Evolutionary conservation across 2,888 invertebrate species (phyloP).

Genomic region (Nezara viridula): DNA sequence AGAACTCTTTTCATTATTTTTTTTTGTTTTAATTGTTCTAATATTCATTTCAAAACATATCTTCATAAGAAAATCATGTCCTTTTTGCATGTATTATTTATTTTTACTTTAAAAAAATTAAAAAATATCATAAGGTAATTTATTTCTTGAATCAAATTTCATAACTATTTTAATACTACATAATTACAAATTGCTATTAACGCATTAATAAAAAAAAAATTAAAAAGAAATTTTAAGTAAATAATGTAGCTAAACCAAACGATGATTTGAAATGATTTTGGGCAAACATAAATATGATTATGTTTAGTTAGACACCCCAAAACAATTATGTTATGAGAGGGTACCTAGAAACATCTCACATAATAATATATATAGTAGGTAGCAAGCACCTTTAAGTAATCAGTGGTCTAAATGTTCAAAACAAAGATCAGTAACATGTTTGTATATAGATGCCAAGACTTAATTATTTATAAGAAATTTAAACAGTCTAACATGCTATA

Average conservation of each 20-base stretch:
- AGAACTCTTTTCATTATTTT: neutral
- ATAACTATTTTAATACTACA: neutral
- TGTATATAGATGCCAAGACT: neutral
- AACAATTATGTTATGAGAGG: neutral
- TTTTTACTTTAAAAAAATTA: neutral
- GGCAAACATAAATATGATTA: neutral
- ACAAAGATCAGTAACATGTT: neutral
- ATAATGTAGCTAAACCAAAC: neutral
- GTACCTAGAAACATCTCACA: neutral
- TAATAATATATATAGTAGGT: neutral
- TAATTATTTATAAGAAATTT: too few relatives aligned
- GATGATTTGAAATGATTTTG: neutral
- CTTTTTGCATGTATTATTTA: neutral
- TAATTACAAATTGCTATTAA: too few relatives aligned
- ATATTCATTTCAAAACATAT: neutral
- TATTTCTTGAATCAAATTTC: neutral
- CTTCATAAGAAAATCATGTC: neutral
- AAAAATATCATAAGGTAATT: too few relatives aligned
- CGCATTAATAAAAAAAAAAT: neutral
- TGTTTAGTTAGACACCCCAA: neutral
- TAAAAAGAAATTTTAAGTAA: neutral
- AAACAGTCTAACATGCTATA: neutral
- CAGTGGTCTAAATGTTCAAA: neutral
- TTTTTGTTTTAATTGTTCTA: neutral
- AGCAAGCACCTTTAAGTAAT: neutral